Percentiles rank a stretch among this genome's conserved stretches.
Conservation (phyloP, 2,113 vertebrate genomes). For the Copsychus sechellarum region DNA sequence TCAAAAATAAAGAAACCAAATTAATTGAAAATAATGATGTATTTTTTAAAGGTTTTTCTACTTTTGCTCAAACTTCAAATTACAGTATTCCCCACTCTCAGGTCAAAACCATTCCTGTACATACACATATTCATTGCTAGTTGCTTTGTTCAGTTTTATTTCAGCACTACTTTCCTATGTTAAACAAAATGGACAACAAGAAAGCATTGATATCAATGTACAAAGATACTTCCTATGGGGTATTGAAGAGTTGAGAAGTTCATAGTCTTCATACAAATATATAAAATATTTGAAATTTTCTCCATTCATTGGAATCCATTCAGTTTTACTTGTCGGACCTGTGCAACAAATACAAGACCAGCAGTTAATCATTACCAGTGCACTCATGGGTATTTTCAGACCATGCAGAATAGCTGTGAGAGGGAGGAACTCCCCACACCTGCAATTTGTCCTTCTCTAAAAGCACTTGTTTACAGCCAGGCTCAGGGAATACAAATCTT, state of each 20-base stretch:
- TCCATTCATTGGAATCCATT: conserved; percentile 47
- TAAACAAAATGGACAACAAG: conserved; percentile 45
- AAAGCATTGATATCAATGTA: conserved; percentile 66
- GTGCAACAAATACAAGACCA: conserved; percentile 58
- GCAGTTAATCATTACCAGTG: neutral
- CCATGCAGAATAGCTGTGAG: neutral
- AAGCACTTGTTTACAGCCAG: neutral
- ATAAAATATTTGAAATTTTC: conserved; percentile 66
- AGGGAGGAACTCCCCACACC: neutral
- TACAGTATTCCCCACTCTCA: neutral
- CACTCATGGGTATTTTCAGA: neutral
- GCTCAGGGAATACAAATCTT: neutral
- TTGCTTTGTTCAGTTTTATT: conserved; percentile 24
- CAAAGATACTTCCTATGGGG: conserved; percentile 53
- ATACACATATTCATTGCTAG: neutral
- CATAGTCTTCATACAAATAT: conserved; percentile 75
- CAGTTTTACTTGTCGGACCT: conserved; percentile 48
- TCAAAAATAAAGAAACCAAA: conserved; percentile 51
- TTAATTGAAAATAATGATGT: neutral
- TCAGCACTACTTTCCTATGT: conserved; percentile 24
- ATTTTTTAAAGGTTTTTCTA: conserved; percentile 6
- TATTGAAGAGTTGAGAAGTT: conserved; percentile 31
- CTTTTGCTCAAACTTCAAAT: neutral
- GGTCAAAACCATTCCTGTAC: neutral
- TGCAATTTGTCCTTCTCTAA: neutral